Evolutionary conservation across 2,113 vertebrate species (phyloP).

Genomic region (Anoura caudifer): DNA sequence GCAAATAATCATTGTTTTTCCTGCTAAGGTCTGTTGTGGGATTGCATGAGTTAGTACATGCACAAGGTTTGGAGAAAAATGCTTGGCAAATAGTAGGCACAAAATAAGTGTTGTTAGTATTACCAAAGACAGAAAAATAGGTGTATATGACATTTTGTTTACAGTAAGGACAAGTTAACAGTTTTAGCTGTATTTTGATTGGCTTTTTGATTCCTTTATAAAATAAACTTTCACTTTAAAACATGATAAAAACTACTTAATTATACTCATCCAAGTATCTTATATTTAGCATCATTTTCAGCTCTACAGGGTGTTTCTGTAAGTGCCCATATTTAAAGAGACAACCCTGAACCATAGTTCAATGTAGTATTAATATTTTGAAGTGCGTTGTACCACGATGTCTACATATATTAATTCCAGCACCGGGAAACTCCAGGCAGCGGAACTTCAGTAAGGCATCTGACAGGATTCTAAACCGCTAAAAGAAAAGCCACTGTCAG

Average conservation of each 20-base stretch:
- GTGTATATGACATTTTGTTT: background rate
- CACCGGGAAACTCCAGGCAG: background rate
- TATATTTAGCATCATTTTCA: background rate
- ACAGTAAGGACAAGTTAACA: background rate
- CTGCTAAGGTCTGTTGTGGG: background rate
- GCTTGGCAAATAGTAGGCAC: background rate
- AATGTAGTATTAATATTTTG: background rate
- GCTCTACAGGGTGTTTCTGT: background rate
- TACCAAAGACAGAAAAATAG: background rate
- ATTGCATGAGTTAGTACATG: background rate
- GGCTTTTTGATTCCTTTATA: background rate
- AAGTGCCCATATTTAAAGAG: background rate
- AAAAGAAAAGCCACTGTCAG: conserved; percentile 45
- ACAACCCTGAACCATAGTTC: background rate
- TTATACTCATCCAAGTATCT: background rate
- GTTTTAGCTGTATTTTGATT: background rate
- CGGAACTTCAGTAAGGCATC: background rate
- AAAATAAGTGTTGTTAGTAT: background rate
- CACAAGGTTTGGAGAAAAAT: background rate
- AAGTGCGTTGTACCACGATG: background rate
- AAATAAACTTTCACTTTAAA: background rate
- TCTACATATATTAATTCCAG: background rate
- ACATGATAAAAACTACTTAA: background rate
- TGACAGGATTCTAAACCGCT: conserved; percentile 19
- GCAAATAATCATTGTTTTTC: background rate